Base-by-base conservation (phyloP, 2,113 vertebrate genomes). In the Dendrocopos noguchii region DNA sequence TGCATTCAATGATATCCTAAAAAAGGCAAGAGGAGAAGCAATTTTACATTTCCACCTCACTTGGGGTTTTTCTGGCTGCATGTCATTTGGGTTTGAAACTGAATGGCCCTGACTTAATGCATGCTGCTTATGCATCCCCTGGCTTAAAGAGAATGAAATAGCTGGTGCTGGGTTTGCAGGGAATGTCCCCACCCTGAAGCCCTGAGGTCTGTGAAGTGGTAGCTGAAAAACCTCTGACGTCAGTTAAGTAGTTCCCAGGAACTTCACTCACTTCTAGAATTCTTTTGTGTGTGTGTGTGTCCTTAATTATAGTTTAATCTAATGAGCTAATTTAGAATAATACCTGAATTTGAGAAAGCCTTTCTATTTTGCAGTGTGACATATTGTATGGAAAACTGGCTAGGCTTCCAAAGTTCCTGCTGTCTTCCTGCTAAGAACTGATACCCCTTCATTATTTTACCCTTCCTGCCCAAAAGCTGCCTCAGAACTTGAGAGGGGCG, bases 331-430 rank as follows among this genome's bases (percentile, higher is more conserved):
- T 90, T 83, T 87, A 87, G 61, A 85, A 63, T 86, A 89, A 57
- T 94, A 93, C 65, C 14, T 79, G 25, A 76, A 94, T 82, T 82
- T 71, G 76, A 72, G 57, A 89, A 91, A 93, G 65, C 18, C 19
- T 84, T 90, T 84, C 22, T 91, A 25, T 85, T 95, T 95, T 94
- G 70, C 68, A 78, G 20, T 87, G 60, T 92, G 60, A 82, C 42
- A 73, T 70, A 74, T 66, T 28, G 33, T 88, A 91, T 93, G 70
- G 56, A 3, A 60, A 93, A 93, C 90, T 77, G 46, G 36, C 60
- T 94, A 80, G 79, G 74, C 7, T 2, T 80, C 39, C 80, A 86
- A 93, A 95, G 90, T 95, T 64, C 22, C 11, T 76, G 28, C 57
- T 88, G 53, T 87, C 28, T 88, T 91, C 47, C 61, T 78, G 5